These are phyloP conservation scores for Oncorhynchus masou DNA, from an alignment of 2,113 vertebrate genomes.

Conservation along the genomic window DNA sequence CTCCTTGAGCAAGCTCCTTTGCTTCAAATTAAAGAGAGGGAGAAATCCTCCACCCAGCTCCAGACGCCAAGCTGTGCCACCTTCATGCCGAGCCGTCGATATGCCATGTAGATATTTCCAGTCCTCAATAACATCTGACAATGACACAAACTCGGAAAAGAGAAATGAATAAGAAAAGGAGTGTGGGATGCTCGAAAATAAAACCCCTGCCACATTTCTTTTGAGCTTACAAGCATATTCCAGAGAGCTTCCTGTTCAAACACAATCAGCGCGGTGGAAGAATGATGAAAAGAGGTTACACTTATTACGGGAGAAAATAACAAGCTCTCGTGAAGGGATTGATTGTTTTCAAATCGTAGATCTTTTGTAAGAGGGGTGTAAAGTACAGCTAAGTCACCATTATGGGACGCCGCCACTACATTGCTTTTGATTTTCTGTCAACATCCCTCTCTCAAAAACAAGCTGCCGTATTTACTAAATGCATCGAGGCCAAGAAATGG, in stretches of 20 bases:
- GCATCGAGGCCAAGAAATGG: conserved; percentile 45
- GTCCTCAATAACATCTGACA: conserved; percentile 25
- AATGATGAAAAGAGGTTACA: conserved; percentile 69
- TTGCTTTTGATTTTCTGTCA: conserved; percentile 80
- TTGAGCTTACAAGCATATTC: conserved; percentile 47
- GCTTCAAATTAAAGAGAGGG: conserved; percentile 30
- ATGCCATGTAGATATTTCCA: conserved; percentile 40
- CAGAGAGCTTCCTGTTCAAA: conserved; percentile 49
- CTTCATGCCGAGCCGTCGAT: conserved; percentile 38
- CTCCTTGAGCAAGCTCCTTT: conserved; percentile 28
- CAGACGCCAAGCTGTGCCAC: conserved; percentile 41
- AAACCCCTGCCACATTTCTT: conserved; percentile 31
- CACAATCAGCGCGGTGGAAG: conserved; percentile 55
- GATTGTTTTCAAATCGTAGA: conserved; percentile 77
- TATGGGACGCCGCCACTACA: conserved; percentile 67
- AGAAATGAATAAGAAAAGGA: no score
- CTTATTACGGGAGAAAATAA: conserved; percentile 71
- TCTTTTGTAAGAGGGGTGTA: conserved; percentile 78
- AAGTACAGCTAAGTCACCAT: conserved; percentile 79
- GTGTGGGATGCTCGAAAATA: conserved; percentile 30
- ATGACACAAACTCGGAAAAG: no score
- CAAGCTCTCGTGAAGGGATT: conserved; percentile 75
- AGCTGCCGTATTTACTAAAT: conserved; percentile 71
- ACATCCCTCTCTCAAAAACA: conserved; percentile 71
- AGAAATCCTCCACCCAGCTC: conserved; percentile 20